Conservation (phyloP, 2,113 vertebrate species). For the Protobothrops flavoviridis region DNA sequence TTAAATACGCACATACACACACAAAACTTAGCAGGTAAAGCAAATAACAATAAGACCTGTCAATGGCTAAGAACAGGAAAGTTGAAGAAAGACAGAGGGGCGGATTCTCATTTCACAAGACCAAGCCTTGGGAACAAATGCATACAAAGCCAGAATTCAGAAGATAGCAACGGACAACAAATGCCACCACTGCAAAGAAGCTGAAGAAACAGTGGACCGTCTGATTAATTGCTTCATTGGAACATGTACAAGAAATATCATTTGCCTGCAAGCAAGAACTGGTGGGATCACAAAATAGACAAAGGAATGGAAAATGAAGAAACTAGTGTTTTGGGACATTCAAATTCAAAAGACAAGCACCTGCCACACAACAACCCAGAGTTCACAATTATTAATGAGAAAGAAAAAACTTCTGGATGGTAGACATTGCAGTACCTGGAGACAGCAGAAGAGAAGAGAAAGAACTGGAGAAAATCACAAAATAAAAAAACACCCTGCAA, state of each 20-base stretch:
- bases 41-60: neutral
- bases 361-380: neutral
- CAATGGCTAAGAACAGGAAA: neutral
- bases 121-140: neutral
- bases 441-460: neutral
- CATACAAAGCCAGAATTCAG: neutral
- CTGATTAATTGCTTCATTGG: neutral
- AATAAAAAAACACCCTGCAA: neutral
- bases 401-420: neutral
- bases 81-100: neutral
- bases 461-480: neutral
- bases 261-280: neutral
- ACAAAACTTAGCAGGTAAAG: neutral
- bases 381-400: neutral
- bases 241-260: neutral
- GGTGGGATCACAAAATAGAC: neutral
- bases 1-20: neutral
- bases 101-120: rapidly evolving
- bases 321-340: neutral
- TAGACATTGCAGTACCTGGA: neutral
- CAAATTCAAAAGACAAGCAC: neutral
- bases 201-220: neutral
- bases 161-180: neutral
- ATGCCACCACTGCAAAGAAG: neutral
- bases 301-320: neutral